Percentiles rank a stretch among this genome's conserved stretches.
These are phyloP conservation scores for Syrrhaptes paradoxus DNA, from an alignment of 2,113 vertebrate species.

Conservation along the genomic window DNA sequence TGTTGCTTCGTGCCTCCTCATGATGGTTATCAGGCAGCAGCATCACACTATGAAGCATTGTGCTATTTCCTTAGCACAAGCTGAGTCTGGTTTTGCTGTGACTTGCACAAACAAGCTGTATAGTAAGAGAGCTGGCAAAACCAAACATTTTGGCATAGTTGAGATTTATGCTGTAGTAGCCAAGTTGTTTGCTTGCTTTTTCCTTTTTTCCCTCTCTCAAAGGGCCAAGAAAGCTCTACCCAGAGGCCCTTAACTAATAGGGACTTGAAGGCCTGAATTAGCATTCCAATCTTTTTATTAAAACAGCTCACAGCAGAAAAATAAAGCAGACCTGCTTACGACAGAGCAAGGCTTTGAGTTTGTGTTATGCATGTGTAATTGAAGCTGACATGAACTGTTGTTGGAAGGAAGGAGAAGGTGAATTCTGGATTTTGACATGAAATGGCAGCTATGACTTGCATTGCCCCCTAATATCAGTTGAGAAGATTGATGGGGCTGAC, in stretches of 20 bases:
- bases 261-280: slow-evolving; percentile 27
- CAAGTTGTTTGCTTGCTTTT: slow-evolving; percentile 1
- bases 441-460: not conserved
- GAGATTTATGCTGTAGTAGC: not conserved
- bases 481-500: not conserved
- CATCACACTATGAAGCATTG: not conserved
- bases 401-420: not conserved
- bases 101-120: slow-evolving; percentile 39
- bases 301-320: slow-evolving; percentile 30
- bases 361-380: slow-evolving; percentile 25
- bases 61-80: not conserved
- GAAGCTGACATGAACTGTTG: slow-evolving; percentile 35
- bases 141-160: slow-evolving; percentile 10
- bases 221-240: not conserved
- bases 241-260: slow-evolving; percentile 12
- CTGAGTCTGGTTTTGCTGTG: not conserved
- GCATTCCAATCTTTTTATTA: slow-evolving; percentile 34
- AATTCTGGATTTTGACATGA: slow-evolving; percentile 11
- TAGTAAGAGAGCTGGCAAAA: slow-evolving; percentile 23
- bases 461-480: not conserved
- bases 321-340: slow-evolving; percentile 29
- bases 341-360: not conserved
- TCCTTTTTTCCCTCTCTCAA: not conserved
- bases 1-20: not conserved
- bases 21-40: not conserved